These are phyloP conservation scores for Lycophotia porphyrea DNA, from an alignment of 2,888 invertebrate species.

Conservation along the genomic window DNA sequence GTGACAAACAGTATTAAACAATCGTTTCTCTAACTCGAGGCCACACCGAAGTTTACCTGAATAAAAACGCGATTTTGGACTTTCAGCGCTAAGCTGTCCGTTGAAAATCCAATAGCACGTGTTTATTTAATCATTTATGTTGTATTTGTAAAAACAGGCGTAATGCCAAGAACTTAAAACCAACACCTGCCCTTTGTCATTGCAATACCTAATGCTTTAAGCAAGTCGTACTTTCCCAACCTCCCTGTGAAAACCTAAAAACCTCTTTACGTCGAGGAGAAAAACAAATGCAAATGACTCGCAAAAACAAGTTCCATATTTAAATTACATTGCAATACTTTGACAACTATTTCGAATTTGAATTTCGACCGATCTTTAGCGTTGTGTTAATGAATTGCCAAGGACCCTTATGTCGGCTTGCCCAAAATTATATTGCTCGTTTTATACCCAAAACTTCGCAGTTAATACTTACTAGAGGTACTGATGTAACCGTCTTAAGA, in stretches of 20 bases:
- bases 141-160: not conserved
- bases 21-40: not conserved
- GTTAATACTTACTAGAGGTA: conserved; percentile 42
- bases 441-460: conserved; percentile 58
- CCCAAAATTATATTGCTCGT: conserved; percentile 54
- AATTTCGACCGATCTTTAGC: conserved; percentile 33
- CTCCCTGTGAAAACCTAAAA: not conserved
- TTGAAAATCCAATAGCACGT: not conserved
- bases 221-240: not conserved
- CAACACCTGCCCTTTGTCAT: not conserved
- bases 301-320: conserved; percentile 9
- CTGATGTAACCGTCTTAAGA: conserved; percentile 56
- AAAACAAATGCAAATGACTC: not conserved
- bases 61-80: not conserved
- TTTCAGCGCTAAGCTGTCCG: too few relatives aligned
- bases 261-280: not conserved
- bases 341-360: conserved; percentile 53
- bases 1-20: not conserved
- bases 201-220: conserved; percentile 1
- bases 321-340: conserved; percentile 43
- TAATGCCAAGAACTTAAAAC: not conserved
- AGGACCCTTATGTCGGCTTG: conserved; percentile 39
- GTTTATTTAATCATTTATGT: not conserved
- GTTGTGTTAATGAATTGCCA: conserved; percentile 56
- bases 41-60: not conserved